Percentiles rank a stretch among this genome's conserved stretches.
Conservation (phyloP, 2,797 vertebrate genomes). For the Leucoraja ocellata region DNA sequence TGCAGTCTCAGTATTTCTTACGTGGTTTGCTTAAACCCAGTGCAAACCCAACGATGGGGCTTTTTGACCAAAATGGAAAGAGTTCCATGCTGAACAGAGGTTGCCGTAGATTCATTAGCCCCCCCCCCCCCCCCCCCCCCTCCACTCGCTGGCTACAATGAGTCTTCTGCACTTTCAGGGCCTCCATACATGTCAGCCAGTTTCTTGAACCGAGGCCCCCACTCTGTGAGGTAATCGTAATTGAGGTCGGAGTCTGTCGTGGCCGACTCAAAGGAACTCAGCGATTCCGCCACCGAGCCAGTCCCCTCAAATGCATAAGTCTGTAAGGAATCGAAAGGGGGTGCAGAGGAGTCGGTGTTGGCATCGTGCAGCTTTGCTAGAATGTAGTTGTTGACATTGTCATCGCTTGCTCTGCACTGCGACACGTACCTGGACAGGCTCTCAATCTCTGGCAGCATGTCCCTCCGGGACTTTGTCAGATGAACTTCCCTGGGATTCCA, state of each 20-base stretch:
- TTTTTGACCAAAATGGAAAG: background rate
- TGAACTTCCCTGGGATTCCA: slow-evolving; percentile 82
- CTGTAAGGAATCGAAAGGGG: slow-evolving; percentile 91
- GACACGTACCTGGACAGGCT: slow-evolving; percentile 81
- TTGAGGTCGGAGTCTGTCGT: slow-evolving; percentile 76
- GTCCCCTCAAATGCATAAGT: slow-evolving; percentile 87
- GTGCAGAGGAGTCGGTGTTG: slow-evolving; percentile 76
- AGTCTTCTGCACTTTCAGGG: slow-evolving; percentile 61
- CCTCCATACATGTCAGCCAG: slow-evolving; percentile 87
- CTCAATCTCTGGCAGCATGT: slow-evolving; percentile 86
- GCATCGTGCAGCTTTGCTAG: slow-evolving; percentile 83
- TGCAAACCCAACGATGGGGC: background rate
- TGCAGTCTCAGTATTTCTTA: background rate
- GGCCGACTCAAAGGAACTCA: slow-evolving; percentile 83
- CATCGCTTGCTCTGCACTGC: slow-evolving; percentile 62
- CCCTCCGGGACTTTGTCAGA: slow-evolving; percentile 68
- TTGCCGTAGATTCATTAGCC: background rate
- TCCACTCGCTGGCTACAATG: slow-evolving; percentile 62
- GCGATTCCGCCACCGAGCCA: slow-evolving; percentile 77
- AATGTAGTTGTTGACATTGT: slow-evolving; percentile 75
- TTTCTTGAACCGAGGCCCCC: slow-evolving; percentile 86
- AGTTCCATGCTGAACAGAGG: background rate
- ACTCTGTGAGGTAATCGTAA: slow-evolving; percentile 87
- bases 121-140: too few relatives aligned
- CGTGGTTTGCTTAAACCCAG: background rate